Conservation (phyloP, 1,140 invertebrate genomes). For the Dinothrombium tinctorium region DNA sequence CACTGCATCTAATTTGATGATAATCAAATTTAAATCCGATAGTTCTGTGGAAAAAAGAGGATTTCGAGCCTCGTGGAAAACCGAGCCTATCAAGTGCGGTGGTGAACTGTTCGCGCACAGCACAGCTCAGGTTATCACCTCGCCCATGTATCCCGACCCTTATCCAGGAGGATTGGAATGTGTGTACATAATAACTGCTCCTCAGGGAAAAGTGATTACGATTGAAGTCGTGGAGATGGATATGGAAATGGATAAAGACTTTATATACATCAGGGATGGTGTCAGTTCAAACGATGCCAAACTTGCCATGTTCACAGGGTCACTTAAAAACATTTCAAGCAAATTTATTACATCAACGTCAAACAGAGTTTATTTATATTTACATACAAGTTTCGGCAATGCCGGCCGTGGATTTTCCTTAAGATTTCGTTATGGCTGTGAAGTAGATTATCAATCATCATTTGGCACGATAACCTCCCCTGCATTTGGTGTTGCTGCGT, state of each 20-base stretch:
- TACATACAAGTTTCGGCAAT: constrained; percentile 55
- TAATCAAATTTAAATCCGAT: constrained; percentile 84
- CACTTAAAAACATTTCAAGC: constrained; percentile 34
- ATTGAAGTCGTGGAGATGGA: constrained; percentile 70
- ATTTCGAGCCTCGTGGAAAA: constrained; percentile 33
- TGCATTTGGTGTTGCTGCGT: constrained; percentile 51
- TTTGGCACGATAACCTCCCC: constrained; percentile 69
- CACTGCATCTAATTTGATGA: constrained; percentile 91
- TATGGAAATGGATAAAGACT: constrained; percentile 57
- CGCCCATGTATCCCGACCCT: constrained; percentile 67
- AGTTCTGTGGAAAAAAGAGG: constrained; percentile 77
- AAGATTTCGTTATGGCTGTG: constrained; percentile 44
- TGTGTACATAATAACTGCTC: constrained; percentile 66
- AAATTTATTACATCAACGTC: constrained; percentile 70
- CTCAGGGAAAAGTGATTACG: constrained; percentile 60
- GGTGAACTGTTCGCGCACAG: constrained; percentile 32
- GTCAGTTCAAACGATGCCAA: constrained; percentile 54
- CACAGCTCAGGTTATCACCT: constrained; percentile 31
- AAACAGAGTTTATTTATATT: constrained; percentile 67
- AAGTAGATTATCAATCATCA: constrained; percentile 38
- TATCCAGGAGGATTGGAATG: constrained; percentile 87
- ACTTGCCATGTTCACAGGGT: constrained; percentile 55
- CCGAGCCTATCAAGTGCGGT: constrained; percentile 63
- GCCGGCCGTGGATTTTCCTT: constrained; percentile 78
- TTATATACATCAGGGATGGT: constrained; percentile 67